phyloP scores from a whole-genome alignment of 2,797 vertebrate genomes.

The Miichthys miiuy region DNA sequence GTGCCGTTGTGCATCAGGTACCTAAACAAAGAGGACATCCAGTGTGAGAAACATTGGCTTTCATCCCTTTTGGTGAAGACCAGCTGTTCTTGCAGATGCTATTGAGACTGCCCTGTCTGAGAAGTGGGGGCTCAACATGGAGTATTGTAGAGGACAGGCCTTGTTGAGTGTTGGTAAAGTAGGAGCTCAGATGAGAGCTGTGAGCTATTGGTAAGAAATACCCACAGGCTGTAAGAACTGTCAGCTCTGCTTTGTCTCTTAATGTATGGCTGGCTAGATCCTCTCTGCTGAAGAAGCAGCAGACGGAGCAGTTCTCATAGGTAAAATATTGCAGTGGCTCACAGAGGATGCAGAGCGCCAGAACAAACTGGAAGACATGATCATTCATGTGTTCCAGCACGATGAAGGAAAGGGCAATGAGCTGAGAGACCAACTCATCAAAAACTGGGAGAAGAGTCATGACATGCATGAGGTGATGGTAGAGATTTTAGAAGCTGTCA shows the following conservation, averaged over 20 bases:
- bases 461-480: conserved; percentile 83
- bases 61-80: conserved; percentile 81
- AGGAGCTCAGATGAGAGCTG: conserved; percentile 81
- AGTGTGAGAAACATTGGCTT: conserved; percentile 86
- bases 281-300: conserved; percentile 70
- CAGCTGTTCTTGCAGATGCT: conserved; percentile 71
- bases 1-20: conserved; percentile 86
- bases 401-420: conserved; percentile 82
- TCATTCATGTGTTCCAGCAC: conserved; percentile 75
- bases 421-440: conserved; percentile 81
- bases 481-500: conserved; percentile 79
- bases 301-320: conserved; percentile 69
- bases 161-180: conserved; percentile 78
- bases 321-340: conserved; percentile 82
- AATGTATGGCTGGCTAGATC: conserved; percentile 85
- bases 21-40: conserved; percentile 83
- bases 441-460: conserved; percentile 85
- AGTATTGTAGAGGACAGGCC: conserved; percentile 85
- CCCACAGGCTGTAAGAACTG: conserved; percentile 79
- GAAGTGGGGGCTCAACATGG: conserved; percentile 88
- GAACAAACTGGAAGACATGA: conserved; percentile 82
- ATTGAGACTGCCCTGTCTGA: conserved; percentile 81
- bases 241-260: conserved; percentile 82
- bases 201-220: conserved; percentile 82
- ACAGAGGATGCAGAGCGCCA: conserved; percentile 79